phyloP scores from a whole-genome alignment of 1,140 invertebrate genomes.

The Mycetomoellerius zeteki region DNA sequence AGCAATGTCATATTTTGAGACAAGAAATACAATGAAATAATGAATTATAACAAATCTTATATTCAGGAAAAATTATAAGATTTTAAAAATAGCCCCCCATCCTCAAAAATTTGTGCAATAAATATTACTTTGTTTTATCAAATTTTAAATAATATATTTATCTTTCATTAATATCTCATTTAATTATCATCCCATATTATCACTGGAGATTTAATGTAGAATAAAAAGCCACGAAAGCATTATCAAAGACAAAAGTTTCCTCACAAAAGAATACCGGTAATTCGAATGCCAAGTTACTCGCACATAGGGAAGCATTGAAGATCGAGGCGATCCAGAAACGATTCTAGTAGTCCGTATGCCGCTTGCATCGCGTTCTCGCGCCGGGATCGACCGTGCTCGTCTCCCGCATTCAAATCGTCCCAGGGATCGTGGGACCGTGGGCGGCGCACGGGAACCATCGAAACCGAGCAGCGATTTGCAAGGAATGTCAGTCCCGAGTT shows the following conservation, averaged over 20 bases:
- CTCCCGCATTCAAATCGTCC: conserved; percentile 70
- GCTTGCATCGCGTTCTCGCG: conserved; percentile 45
- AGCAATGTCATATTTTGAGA: no score
- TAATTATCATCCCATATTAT: background rate
- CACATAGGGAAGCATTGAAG: background rate
- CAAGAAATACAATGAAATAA: no score
- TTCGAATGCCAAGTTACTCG: conserved; percentile 1
- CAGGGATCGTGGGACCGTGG: conserved; percentile 68
- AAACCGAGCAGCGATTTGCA: conserved; percentile 69
- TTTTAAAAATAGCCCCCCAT: no score
- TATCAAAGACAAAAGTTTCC: background rate
- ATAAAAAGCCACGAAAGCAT: background rate
- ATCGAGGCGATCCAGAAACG: conserved; percentile 53
- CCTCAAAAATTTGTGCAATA: background rate
- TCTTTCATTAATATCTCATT: background rate
- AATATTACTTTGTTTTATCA: background rate
- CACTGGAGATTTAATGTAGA: background rate
- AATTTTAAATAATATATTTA: background rate
- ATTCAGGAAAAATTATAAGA: no score
- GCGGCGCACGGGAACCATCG: conserved; percentile 63
- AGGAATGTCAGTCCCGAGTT: conserved; percentile 67
- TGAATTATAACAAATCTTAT: no score
- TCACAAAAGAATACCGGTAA: background rate
- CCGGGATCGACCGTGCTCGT: conserved; percentile 33
- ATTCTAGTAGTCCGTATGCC: conserved; percentile 56